Evolutionary conservation across 2,113 vertebrate genomes (phyloP).

Genomic region (Tor tambroides): DNA sequence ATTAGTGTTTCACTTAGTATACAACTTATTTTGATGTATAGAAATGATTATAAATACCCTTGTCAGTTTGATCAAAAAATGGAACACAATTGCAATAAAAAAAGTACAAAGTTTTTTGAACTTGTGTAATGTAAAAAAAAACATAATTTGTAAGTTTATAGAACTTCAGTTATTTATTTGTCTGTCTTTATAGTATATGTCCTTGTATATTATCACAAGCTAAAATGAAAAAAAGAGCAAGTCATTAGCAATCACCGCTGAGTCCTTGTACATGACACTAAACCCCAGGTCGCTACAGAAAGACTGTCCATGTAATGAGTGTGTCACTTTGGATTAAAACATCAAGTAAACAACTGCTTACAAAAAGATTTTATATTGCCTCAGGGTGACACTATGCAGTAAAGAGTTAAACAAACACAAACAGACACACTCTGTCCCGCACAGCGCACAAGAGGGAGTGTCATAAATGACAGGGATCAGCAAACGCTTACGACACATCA

Average conservation of each 20-base stretch:
- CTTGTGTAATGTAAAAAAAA: not conserved
- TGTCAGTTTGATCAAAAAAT: too few species aligned
- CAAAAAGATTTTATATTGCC: not conserved
- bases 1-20: too few species aligned
- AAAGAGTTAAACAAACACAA: conserved; percentile 35
- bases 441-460: not conserved
- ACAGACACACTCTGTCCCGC: not conserved
- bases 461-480: not conserved
- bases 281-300: not conserved
- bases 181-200: not conserved
- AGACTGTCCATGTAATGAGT: conserved; percentile 10
- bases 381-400: not conserved
- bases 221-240: not conserved
- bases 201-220: not conserved
- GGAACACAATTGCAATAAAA: too few species aligned
- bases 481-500: not conserved
- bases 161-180: too few species aligned
- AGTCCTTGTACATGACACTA: not conserved
- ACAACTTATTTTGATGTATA: not conserved
- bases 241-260: not conserved
- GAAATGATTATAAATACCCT: not conserved
- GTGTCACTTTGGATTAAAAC: conserved; percentile 17
- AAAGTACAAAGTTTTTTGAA: too few species aligned
- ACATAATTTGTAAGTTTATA: not conserved
- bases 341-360: conserved; percentile 24